A percentile compares a stretch with the other conserved stretches of the same genome.
These are phyloP conservation scores for Tiliacea citrago DNA, from an alignment of 2,888 invertebrate species.

Conservation along the genomic window DNA sequence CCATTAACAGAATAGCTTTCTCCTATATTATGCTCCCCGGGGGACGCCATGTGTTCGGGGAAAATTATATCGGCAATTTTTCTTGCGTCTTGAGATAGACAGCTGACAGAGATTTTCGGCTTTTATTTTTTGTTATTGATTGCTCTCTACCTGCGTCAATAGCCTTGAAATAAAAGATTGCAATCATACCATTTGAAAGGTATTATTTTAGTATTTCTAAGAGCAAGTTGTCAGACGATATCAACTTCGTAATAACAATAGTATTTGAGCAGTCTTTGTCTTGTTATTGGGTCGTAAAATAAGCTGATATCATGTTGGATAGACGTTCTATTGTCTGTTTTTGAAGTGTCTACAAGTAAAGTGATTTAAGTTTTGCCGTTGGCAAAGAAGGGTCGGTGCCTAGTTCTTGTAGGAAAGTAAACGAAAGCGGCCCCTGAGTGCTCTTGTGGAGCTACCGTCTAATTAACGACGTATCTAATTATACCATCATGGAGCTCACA, in stretches of 20 bases:
- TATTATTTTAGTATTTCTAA: conserved; percentile 39
- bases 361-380: conserved; percentile 71
- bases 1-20: conserved; percentile 89
- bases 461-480: conserved; percentile 89
- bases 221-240: conserved; percentile 32
- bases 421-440: conserved; percentile 82
- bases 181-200: conserved; percentile 30
- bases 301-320: conserved; percentile 34
- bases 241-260: conserved; percentile 35
- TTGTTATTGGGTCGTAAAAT: conserved; percentile 49
- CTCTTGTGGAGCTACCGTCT: conserved; percentile 84
- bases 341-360: conserved; percentile 62
- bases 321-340: conserved; percentile 57
- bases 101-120: conserved; percentile 53
- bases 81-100: conserved; percentile 72
- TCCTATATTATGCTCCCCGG: conserved; percentile 76
- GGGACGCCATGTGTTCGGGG: conserved; percentile 84
- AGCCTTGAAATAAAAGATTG: conserved; percentile 38
- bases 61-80: conserved; percentile 87
- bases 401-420: conserved; percentile 78
- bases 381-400: conserved; percentile 64
- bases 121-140: conserved; percentile 56
- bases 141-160: conserved; percentile 42
- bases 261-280: conserved; percentile 40
- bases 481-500: conserved; percentile 81